Evolutionary conservation across 2,888 invertebrate genomes (phyloP).

Genomic region (Galeruca laticollis): DNA sequence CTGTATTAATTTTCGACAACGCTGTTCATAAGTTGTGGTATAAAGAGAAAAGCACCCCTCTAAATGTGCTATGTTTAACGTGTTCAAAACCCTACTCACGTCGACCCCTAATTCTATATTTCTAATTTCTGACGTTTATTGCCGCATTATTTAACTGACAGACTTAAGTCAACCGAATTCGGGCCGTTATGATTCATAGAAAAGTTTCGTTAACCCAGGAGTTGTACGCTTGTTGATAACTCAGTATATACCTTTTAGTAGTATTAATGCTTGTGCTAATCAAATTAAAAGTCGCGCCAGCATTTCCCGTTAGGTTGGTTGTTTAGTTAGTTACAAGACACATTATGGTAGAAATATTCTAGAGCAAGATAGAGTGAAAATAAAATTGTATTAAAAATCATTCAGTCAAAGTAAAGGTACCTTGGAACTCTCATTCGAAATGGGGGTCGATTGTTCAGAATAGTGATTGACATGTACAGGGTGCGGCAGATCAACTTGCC

Average conservation of each 20-base stretch:
- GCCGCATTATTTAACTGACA: constrained; percentile 54
- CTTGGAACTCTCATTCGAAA: too few species aligned
- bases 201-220: background rate
- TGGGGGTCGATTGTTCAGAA: too few species aligned
- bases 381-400: too few species aligned
- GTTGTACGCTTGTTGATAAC: constrained; percentile 2
- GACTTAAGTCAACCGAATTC: constrained; percentile 37
- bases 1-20: background rate
- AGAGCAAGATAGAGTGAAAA: too few species aligned
- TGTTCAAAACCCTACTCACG: constrained; percentile 48
- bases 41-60: constrained; percentile 41
- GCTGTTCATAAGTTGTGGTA: constrained; percentile 22
- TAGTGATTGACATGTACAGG: too few species aligned
- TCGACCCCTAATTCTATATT: constrained; percentile 56
- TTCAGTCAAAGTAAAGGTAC: too few species aligned
- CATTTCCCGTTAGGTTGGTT: too few species aligned
- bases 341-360: too few species aligned
- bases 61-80: constrained; percentile 49
- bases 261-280: background rate
- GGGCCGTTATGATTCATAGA: constrained; percentile 35
- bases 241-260: background rate
- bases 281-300: background rate
- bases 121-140: constrained; percentile 61
- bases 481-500: too few species aligned
- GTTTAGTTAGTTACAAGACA: too few species aligned